phyloP scores from a whole-genome alignment of 2,888 invertebrate species.

The Epinotia bilunana region DNA sequence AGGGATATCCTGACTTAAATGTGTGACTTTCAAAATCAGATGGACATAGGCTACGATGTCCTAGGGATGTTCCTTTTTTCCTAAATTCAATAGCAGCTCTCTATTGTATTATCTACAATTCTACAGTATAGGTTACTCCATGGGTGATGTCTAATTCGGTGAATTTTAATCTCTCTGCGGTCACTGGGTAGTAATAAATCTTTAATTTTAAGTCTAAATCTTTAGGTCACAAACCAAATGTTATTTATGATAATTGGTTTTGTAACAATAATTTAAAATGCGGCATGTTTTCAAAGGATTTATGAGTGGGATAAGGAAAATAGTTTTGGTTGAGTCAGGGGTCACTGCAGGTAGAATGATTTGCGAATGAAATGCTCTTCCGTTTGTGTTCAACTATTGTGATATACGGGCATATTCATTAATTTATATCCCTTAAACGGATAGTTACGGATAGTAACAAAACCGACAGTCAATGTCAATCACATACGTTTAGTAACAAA shows the following conservation, averaged over 20 bases:
- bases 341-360: slow-evolving; percentile 19
- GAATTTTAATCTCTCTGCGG: slow-evolving; percentile 54
- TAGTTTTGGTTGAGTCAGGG: slow-evolving; percentile 25
- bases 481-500: too few relatives aligned
- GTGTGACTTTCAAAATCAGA: too few relatives aligned
- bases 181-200: slow-evolving; percentile 57
- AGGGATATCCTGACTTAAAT: too few relatives aligned
- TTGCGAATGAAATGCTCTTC: neutral
- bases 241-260: slow-evolving; percentile 58
- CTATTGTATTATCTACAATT: neutral
- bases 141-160: slow-evolving; percentile 56
- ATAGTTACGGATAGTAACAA: too few relatives aligned
- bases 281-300: slow-evolving; percentile 54
- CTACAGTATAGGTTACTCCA: slow-evolving; percentile 25
- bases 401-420: too few relatives aligned
- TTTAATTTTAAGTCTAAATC: slow-evolving; percentile 52
- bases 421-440: too few relatives aligned
- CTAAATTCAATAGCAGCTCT: neutral
- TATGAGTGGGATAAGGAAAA: slow-evolving; percentile 46
- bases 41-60: too few relatives aligned
- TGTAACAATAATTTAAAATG: slow-evolving; percentile 53
- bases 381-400: neutral
- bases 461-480: too few relatives aligned
- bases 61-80: neutral
- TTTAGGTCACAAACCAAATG: slow-evolving; percentile 46